Conservation (phyloP, 2,888 invertebrate species). For the Diabrotica balteata region DNA sequence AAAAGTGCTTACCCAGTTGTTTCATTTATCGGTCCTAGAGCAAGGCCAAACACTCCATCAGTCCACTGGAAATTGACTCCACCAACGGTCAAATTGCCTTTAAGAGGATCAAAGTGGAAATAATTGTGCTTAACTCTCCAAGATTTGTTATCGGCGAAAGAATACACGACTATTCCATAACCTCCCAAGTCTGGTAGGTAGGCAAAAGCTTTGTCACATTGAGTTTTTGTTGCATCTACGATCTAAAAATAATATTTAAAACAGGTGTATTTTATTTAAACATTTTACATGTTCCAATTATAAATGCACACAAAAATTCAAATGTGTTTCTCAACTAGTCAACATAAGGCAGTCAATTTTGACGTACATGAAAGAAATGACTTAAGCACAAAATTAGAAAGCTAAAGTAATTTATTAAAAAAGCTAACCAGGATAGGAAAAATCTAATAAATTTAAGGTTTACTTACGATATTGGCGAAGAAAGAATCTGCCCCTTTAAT, state of each 20-base stretch:
- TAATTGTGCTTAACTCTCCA: constrained; percentile 83
- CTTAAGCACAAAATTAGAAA: too few relatives aligned
- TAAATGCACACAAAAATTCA: too few relatives aligned
- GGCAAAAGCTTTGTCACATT: constrained; percentile 77
- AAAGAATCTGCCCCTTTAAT: constrained; percentile 79
- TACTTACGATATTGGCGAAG: constrained; percentile 80
- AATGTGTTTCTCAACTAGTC: too few relatives aligned
- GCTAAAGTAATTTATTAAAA: too few relatives aligned
- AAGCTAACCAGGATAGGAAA: too few relatives aligned
- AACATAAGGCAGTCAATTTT: too few relatives aligned
- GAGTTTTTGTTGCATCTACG: constrained; percentile 73
- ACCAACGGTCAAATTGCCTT: constrained; percentile 78
- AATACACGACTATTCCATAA: constrained; percentile 81
- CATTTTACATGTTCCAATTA: too few relatives aligned
- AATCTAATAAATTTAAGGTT: too few relatives aligned
- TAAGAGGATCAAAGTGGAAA: constrained; percentile 83
- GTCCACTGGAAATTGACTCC: constrained; percentile 87
- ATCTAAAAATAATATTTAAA: constrained; percentile 61
- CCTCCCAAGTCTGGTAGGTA: constrained; percentile 81
- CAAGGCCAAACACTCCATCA: constrained; percentile 81
- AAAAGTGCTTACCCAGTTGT: constrained; percentile 43
- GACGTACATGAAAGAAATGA: too few relatives aligned
- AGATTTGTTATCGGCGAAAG: constrained; percentile 74
- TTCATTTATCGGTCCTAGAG: constrained; percentile 62
- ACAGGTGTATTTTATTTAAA: neutral